A percentile compares a stretch with the other conserved stretches of the same genome.
Evolutionary conservation across 2,888 invertebrate genomes (phyloP).

Genomic region (Ornithoptera priamus): DNA sequence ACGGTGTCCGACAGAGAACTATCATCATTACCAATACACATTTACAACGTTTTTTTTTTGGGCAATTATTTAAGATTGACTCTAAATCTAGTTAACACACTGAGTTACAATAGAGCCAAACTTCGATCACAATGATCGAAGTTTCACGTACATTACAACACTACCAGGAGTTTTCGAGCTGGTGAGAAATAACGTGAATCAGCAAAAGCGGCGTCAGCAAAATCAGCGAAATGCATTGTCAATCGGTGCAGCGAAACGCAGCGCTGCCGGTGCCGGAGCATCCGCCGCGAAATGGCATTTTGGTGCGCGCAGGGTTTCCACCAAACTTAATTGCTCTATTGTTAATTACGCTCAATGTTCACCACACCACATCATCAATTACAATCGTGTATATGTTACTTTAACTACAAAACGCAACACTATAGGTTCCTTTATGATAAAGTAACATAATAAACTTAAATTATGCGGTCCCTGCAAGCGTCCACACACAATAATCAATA

Average conservation of each 20-base stretch:
- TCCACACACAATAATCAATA: no score
- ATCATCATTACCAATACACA: no score
- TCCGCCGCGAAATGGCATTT: slow-evolving; percentile 42
- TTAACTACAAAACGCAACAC: slow-evolving; percentile 28
- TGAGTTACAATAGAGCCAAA: not conserved
- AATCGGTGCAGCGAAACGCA: slow-evolving; percentile 56
- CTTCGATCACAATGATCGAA: not conserved
- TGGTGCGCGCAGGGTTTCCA: slow-evolving; percentile 57
- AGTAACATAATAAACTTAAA: no score
- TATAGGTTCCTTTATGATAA: not conserved
- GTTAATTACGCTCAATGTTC: slow-evolving; percentile 75
- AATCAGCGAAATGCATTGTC: slow-evolving; percentile 74
- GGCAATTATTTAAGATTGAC: not conserved
- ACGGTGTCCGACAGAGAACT: no score
- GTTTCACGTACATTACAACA: not conserved
- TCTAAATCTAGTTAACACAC: not conserved
- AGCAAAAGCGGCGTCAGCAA: slow-evolving; percentile 66
- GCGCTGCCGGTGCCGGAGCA: slow-evolving; percentile 35
- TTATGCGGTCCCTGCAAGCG: no score
- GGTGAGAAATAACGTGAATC: slow-evolving; percentile 50
- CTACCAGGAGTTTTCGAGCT: slow-evolving; percentile 32
- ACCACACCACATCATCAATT: slow-evolving; percentile 60
- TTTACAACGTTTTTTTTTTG: no score
- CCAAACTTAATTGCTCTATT: slow-evolving; percentile 78
- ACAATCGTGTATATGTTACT: slow-evolving; percentile 54